These are phyloP conservation scores for Spongilla lacustris DNA, from an alignment of 37 sponge, comb jelly and placozoan genomes.

Conservation along the genomic window DNA sequence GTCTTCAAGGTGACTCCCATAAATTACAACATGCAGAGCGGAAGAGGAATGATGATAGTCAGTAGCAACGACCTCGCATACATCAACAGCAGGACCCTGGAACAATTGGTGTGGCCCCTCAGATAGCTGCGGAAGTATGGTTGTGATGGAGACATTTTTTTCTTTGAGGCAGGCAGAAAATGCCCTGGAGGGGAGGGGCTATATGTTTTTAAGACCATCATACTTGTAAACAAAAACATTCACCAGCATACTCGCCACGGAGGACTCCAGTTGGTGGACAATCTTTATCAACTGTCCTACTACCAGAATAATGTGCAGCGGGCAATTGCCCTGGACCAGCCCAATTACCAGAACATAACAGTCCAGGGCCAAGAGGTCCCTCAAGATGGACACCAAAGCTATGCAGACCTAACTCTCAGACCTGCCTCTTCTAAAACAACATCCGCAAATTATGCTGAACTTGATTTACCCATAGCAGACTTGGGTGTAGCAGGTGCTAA, in stretches of 20 bases:
- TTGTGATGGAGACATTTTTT: constrained; percentile 82
- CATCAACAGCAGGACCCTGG: constrained; percentile 32
- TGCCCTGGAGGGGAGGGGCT: constrained; percentile 78
- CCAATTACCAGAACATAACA: not conserved
- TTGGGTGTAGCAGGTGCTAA: not conserved
- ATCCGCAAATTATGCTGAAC: constrained; percentile 14
- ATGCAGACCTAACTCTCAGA: constrained; percentile 6
- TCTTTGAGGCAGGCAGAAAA: constrained; percentile 87
- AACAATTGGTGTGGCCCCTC: constrained; percentile 79
- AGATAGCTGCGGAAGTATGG: constrained; percentile 80
- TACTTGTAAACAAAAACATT: constrained; percentile 54
- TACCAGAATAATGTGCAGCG: constrained; percentile 28
- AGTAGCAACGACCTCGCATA: constrained; percentile 52
- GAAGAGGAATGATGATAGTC: constrained; percentile 72
- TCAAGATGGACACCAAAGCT: constrained; percentile 3
- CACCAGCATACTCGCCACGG: constrained; percentile 27
- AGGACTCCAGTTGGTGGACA: not conserved
- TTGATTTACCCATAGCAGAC: constrained; percentile 3
- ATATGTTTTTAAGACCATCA: constrained; percentile 72
- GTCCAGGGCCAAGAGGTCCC: not conserved
- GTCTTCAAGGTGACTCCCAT: constrained; percentile 65
- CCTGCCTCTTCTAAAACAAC: not conserved
- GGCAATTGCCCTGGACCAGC: not conserved
- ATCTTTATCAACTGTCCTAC: not conserved
- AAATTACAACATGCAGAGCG: constrained; percentile 59